These are phyloP conservation scores for Pristionchus fissidentatus DNA, from an alignment of 2,888 invertebrate species.

Conservation along the genomic window DNA sequence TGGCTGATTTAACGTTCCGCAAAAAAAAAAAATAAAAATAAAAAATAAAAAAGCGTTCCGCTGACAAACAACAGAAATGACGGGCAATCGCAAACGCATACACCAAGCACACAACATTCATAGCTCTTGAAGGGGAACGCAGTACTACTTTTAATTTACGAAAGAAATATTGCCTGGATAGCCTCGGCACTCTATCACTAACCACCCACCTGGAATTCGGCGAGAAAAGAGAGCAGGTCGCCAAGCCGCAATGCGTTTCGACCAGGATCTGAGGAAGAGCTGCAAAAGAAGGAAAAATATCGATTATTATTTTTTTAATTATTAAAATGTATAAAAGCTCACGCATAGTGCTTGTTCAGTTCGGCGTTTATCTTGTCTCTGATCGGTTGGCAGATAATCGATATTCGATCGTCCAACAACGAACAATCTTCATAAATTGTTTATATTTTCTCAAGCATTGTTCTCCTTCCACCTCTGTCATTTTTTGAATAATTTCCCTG, in stretches of 20 bases:
- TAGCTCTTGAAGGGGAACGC: no score
- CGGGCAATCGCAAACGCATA: no score
- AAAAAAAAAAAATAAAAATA: not conserved
- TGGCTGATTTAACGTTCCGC: no score
- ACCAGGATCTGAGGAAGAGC: not conserved
- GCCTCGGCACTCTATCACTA: not conserved
- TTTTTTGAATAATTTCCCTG: not conserved
- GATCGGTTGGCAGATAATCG: constrained; percentile 1
- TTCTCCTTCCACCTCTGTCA: no score
- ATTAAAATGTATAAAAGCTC: not conserved
- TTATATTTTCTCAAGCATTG: no score
- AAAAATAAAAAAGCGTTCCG: not conserved
- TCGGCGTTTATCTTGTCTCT: not conserved
- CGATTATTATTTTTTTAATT: not conserved
- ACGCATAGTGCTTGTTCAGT: constrained; percentile 39
- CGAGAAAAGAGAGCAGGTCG: constrained; percentile 22
- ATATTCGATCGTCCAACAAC: not conserved
- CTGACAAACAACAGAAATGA: not conserved
- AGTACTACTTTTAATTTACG: no score
- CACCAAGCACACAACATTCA: no score
- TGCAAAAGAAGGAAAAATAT: not conserved
- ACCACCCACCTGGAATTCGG: constrained; percentile 40
- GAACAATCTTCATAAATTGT: constrained; percentile 1
- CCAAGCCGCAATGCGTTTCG: not conserved
- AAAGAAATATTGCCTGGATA: no score